Base-by-base conservation (phyloP, 2,888 invertebrate species). In the Hemaris fuciformis region DNA sequence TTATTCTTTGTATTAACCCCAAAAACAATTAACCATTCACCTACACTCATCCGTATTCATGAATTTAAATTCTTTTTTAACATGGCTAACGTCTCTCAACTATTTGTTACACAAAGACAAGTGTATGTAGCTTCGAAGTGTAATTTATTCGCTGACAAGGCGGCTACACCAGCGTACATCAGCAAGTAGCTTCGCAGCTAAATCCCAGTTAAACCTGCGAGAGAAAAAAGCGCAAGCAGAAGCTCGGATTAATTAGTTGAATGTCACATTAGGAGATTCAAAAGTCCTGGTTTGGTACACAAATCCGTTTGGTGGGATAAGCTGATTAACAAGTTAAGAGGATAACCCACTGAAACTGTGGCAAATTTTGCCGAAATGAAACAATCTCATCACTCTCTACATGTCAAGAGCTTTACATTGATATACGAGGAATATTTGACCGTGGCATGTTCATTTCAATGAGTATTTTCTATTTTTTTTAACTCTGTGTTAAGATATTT, bases 261-360 rank as follows among this genome's bases (percentile, higher is more conserved):
- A 68, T 69, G 73, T 77, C 73, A 72, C 76, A 70, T 67, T 75
- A 73, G 66, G 68, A 73, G 74, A 61, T 45, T 57, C 57, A 27
- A 20, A 57, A 72, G 71, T 73, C 67, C 70, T 68, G 66, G 15
- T 75, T 76, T 67, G 72, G 72, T 74, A 76, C 70, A 77, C 81
- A 81, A 82, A 84, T 83, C 84, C 77, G 81, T 78, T 79, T 75
- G 80, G 79, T 76, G 75, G 80, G 77, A 81, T 85, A 85, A 88
- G 83, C 84, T 84, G 84, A 88, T 88, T 89, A 88, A 74, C 81
- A 84, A 88, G 80, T 85, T 87, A 82, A 83, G 84, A 83, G 81
- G 83, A 81, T 77, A 73, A 76, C 74, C 80, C 77, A 70, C 77
- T 73, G 76, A 73, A 77, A 76, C 72, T 68, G 69, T 66, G 70